phyloP scores from a whole-genome alignment of 53 echinoderm and acorn worm species.

The Antedon mediterranea region DNA sequence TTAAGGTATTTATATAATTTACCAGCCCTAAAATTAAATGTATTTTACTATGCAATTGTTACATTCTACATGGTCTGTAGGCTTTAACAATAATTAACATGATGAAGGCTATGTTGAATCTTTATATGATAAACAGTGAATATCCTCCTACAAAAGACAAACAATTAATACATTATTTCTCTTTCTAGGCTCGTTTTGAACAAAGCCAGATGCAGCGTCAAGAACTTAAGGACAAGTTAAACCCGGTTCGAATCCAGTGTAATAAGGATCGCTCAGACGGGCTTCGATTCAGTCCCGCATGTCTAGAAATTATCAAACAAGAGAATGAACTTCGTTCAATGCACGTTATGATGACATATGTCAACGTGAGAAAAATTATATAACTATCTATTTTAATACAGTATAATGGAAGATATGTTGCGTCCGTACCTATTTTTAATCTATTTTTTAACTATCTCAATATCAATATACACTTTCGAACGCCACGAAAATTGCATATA shows the following conservation, averaged over 20 bases:
- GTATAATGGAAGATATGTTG: neutral
- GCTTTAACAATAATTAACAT: no score
- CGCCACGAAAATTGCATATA: no score
- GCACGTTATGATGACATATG: slow-evolving; percentile 16
- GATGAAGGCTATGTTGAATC: no score
- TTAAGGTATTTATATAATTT: slow-evolving; percentile 38
- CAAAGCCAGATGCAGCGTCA: slow-evolving; percentile 29
- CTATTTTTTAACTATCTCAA: no score
- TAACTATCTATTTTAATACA: neutral
- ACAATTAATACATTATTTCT: neutral
- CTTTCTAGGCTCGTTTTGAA: slow-evolving; percentile 26
- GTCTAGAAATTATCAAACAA: slow-evolving; percentile 13
- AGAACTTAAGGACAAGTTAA: slow-evolving; percentile 2
- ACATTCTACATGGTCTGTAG: no score
- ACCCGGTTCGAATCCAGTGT: slow-evolving; percentile 23
- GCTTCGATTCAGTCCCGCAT: slow-evolving; percentile 37
- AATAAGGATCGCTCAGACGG: slow-evolving; percentile 7
- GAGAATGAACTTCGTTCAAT: slow-evolving; percentile 35
- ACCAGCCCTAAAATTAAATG: no score
- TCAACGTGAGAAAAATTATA: slow-evolving; percentile 21
- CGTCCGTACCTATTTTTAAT: neutral
- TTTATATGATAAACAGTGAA: no score
- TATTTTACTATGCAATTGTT: no score
- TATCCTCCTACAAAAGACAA: no score
- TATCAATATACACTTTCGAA: no score